phyloP scores from a whole-genome alignment of 2,113 vertebrate species.

The Apodemus sylvaticus region DNA sequence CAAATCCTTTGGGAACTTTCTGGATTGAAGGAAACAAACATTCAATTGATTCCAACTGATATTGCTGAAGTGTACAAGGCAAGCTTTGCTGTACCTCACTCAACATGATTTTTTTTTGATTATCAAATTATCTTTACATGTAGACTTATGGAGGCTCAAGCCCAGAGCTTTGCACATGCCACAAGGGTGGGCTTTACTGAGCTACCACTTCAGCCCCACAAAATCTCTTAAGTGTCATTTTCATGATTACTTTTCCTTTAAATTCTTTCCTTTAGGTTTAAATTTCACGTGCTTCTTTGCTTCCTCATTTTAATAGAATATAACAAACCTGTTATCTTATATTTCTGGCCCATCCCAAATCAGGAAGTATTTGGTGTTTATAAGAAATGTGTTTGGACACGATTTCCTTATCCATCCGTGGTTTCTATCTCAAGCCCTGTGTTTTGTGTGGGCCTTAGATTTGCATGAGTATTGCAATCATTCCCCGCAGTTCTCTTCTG shows the following conservation, averaged over 20 bases:
- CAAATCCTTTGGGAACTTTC: constrained; percentile 49
- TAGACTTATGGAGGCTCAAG: neutral
- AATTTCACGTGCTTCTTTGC: constrained; percentile 44
- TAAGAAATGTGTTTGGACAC: constrained; percentile 73
- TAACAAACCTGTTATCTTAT: constrained; percentile 66
- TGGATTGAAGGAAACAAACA: constrained; percentile 8
- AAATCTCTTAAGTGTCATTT: constrained; percentile 2
- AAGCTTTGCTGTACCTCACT: neutral
- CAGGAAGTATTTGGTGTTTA: constrained; percentile 70
- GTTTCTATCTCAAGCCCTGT: constrained; percentile 44
- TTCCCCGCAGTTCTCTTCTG: neutral
- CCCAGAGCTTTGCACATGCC: neutral
- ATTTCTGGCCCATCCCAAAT: constrained; percentile 73
- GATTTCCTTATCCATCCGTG: constrained; percentile 60
- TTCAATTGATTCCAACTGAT: neutral
- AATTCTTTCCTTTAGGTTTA: constrained; percentile 28
- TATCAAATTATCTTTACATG: neutral
- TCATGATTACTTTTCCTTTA: neutral
- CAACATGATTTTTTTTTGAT: neutral
- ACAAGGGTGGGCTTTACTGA: neutral
- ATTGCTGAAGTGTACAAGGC: neutral
- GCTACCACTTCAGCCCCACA: neutral
- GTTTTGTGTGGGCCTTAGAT: constrained; percentile 16
- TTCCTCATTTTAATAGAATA: constrained; percentile 70
- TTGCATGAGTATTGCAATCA: neutral